Evolutionary conservation across 2,797 vertebrate species (phyloP).

Genomic region (Sebastes reedi): DNA sequence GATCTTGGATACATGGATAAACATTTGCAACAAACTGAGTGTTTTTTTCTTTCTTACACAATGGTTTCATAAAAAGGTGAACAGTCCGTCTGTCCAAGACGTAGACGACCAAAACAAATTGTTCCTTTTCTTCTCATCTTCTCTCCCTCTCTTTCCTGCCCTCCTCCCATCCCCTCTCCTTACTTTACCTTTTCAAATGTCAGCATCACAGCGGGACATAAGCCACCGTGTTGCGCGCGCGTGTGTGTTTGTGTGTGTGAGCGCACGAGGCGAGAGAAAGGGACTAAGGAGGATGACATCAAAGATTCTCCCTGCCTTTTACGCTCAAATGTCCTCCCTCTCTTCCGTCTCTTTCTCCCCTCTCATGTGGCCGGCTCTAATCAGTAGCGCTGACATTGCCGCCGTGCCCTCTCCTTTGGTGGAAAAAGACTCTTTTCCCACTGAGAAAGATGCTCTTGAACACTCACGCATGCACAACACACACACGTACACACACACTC

Average conservation of each 20-base stretch:
- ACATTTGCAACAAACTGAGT: constrained; percentile 44
- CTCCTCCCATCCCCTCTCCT: constrained; percentile 75
- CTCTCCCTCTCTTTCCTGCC: constrained; percentile 53
- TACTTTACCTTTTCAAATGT: constrained; percentile 85
- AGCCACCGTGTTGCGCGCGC: constrained; percentile 68
- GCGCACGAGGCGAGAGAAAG: constrained; percentile 62
- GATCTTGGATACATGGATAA: constrained; percentile 59
- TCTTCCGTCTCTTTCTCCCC: constrained; percentile 68
- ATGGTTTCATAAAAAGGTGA: constrained; percentile 35
- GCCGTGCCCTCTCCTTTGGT: constrained; percentile 85
- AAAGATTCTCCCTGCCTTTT: constrained; percentile 82
- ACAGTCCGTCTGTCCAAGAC: constrained; percentile 37
- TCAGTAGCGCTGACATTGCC: constrained; percentile 84
- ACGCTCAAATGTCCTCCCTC: constrained; percentile 82
- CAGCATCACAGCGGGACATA: constrained; percentile 84
- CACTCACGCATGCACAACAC: constrained; percentile 58
- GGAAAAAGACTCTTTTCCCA: constrained; percentile 82
- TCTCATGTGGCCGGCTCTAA: constrained; percentile 86
- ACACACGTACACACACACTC: constrained; percentile 56
- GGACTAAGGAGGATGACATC: constrained; percentile 83
- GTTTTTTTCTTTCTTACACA: constrained; percentile 33
- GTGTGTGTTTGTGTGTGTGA: constrained; percentile 36
- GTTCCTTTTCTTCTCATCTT: constrained; percentile 72
- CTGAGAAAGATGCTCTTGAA: constrained; percentile 80
- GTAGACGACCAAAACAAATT: constrained; percentile 73